Conservation (phyloP, 2,113 vertebrate species). For the Egretta garzetta region DNA sequence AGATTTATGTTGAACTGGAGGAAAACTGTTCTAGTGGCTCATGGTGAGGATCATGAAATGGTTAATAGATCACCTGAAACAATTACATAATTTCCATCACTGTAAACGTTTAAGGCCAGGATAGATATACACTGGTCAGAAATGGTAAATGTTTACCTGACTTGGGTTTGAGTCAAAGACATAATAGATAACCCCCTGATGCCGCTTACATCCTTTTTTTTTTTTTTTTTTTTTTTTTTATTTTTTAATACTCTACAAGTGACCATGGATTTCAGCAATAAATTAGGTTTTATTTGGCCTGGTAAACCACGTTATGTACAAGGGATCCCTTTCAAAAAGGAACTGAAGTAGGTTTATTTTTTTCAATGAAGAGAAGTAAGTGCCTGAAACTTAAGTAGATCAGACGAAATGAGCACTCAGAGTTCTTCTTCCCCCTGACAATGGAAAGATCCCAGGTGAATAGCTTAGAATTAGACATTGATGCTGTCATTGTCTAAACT, state of each 20-base stretch:
- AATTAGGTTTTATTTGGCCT: not conserved
- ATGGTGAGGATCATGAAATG: not conserved
- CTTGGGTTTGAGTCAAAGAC: not conserved
- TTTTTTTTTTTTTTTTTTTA: not conserved
- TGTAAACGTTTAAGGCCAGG: not conserved
- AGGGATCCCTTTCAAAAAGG: fast-evolving
- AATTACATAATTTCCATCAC: not conserved
- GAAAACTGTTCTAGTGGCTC: not conserved
- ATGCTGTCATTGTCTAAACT: not conserved
- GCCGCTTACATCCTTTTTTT: not conserved
- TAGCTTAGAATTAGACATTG: not conserved
- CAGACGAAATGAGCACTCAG: not conserved
- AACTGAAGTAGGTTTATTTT: not conserved
- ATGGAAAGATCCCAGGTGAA: not conserved
- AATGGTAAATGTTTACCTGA: not conserved
- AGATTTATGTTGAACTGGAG: not conserved
- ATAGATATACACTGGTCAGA: not conserved
- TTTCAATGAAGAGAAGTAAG: not conserved
- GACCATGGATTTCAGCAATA: not conserved
- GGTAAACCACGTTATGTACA: not conserved
- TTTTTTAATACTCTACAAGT: not conserved
- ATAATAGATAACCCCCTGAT: not conserved
- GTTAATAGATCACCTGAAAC: not conserved
- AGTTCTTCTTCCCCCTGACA: not conserved
- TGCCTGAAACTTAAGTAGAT: not conserved